Base-by-base conservation (phyloP, 2,888 invertebrate genomes). In the Apomyelois bistriatella region DNA sequence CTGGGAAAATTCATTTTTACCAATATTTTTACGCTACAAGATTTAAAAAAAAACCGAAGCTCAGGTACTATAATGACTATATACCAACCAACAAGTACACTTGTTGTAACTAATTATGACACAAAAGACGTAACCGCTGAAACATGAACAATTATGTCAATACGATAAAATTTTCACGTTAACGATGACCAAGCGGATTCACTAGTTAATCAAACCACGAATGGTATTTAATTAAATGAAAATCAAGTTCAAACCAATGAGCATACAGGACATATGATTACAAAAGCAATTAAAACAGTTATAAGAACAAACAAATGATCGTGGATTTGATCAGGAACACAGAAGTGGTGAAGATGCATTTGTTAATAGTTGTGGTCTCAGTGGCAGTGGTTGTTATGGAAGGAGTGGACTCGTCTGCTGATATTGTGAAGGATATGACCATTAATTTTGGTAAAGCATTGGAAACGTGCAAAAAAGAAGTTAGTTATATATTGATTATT, bases 381-480 rank as follows among this genome's bases (percentile, higher is more conserved):
- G 40, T 66, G 47, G 48, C 65, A 8, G 57, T 65, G 7, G 55
- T 53, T 7, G 9, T 74, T 9, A 53, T 58, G 5, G 22, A 22
- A 22, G 46, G 53, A 7, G 72, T 68, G 10, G 56, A 73, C 0
- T 54, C 67, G 0, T 79, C 79, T 0, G 64, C 73, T 15, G 76
- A 78, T 1, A 50, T 76, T 1, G 66, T 81, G 53, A 72, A 74
- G 51, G 60, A 67, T 2, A 51, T 79, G 49, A 54, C 69, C 0
- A 1, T 62, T 0, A 68, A 74, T 32, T 79, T 74, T n/a, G 61
- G 58, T 0, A 78, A 76, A 55, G 76, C 76, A 0, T 53, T 76
- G 48, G 73, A 72, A 1, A 60, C 16, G 10, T 80, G 81, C 50
- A 79, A 68, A 41, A 70, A 67, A 43, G 81, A 81, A 67, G 79